Percentiles rank a stretch among this genome's conserved stretches.
phyloP scores from a whole-genome alignment of 2,113 vertebrate genomes.

The Phainopepla nitens region DNA sequence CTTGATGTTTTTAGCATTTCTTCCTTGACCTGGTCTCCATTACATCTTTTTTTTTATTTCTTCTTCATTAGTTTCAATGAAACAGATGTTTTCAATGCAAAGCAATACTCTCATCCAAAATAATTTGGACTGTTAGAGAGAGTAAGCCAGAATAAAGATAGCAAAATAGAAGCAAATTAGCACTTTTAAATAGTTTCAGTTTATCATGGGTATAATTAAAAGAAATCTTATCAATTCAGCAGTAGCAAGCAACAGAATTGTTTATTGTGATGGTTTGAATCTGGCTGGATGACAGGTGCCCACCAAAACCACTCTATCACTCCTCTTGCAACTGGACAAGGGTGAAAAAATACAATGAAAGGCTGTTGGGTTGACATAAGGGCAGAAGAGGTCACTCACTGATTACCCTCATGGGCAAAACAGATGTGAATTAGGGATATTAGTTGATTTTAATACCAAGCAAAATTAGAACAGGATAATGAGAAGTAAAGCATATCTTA shows the following conservation, averaged over 20 bases:
- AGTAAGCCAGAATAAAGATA: neutral
- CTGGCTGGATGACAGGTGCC: neutral
- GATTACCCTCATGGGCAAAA: neutral
- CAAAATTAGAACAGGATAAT: neutral
- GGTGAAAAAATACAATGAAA: neutral
- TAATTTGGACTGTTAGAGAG: neutral
- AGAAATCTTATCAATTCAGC: neutral
- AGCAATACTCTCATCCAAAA: neutral
- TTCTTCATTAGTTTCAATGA: neutral
- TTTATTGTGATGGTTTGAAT: neutral
- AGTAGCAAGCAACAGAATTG: neutral
- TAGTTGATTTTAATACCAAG: neutral
- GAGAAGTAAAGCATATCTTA: neutral
- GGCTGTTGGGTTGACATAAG: neutral
- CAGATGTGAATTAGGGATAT: neutral
- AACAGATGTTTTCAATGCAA: neutral
- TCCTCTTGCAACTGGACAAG: neutral
- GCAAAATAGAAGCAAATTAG: neutral
- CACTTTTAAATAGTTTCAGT: neutral
- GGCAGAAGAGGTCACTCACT: neutral
- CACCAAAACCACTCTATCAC: neutral
- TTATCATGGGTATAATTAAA: neutral
- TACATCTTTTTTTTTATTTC: neutral
- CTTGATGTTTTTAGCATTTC: neutral
- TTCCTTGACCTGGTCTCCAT: neutral